These are phyloP conservation scores for Hydroisotoma schaefferi DNA, from an alignment of 2,888 invertebrate genomes.

Conservation along the genomic window DNA sequence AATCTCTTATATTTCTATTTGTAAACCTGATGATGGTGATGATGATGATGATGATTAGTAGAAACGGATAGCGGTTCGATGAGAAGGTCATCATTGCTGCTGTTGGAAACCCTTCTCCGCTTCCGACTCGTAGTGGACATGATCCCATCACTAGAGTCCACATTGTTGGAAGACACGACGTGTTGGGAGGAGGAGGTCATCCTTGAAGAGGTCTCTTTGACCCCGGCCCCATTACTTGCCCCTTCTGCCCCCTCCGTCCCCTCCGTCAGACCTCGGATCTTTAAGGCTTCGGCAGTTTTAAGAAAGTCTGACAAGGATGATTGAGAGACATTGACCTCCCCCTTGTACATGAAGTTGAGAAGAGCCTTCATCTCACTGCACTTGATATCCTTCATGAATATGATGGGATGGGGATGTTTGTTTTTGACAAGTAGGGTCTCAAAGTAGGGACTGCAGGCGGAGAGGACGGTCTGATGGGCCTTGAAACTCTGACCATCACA, in stretches of 20 bases:
- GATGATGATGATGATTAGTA: constrained; percentile 26
- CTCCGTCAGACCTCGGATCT: constrained; percentile 81
- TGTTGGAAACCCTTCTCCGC: constrained; percentile 44
- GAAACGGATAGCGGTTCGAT: constrained; percentile 33
- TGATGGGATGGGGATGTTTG: constrained; percentile 77
- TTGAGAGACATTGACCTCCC: constrained; percentile 78
- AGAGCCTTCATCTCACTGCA: constrained; percentile 82
- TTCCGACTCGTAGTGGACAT: constrained; percentile 27
- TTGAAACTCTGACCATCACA: constrained; percentile 76
- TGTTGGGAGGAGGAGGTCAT: background rate
- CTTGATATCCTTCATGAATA: constrained; percentile 88
- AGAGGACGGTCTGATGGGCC: constrained; percentile 86
- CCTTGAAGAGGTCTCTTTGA: background rate
- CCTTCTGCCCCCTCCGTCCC: constrained; percentile 42
- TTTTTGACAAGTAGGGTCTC: constrained; percentile 86
- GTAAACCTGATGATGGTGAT: too few relatives aligned
- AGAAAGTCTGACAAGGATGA: constrained; percentile 72
- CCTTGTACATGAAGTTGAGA: constrained; percentile 90
- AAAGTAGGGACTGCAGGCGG: constrained; percentile 91
- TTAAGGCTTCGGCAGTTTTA: constrained; percentile 80
- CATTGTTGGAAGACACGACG: constrained; percentile 21
- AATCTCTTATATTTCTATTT: too few relatives aligned
- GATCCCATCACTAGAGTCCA: constrained; percentile 21
- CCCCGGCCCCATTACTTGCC: background rate
- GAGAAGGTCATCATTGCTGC: constrained; percentile 41